A percentile compares a stretch with the other conserved stretches of the same genome.
phyloP scores from a whole-genome alignment of 2,888 invertebrate genomes.

The Chironomus riparius region DNA sequence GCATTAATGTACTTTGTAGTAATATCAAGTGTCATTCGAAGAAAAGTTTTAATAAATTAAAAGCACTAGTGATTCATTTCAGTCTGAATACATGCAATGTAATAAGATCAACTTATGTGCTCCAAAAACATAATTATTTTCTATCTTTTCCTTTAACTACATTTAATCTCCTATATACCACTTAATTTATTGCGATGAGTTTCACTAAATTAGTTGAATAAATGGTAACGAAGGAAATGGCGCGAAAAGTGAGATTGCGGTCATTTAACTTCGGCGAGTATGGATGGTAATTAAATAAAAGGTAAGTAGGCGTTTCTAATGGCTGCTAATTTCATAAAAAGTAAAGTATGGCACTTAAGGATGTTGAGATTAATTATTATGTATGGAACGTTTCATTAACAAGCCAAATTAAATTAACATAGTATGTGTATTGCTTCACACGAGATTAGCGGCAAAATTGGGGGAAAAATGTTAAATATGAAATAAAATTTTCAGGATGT shows the following conservation, averaged over 20 bases:
- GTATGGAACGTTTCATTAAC: constrained; percentile 19
- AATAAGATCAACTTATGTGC: no score
- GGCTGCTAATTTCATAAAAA: constrained; percentile 7
- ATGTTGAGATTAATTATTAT: constrained; percentile 13
- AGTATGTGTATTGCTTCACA: no score
- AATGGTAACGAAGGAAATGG: constrained; percentile 19
- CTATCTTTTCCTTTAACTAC: no score
- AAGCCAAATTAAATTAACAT: constrained; percentile 19
- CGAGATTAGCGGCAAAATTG: no score
- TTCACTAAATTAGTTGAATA: constrained; percentile 13
- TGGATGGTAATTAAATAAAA: background rate
- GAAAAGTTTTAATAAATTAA: no score
- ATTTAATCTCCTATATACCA: background rate
- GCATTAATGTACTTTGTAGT: no score
- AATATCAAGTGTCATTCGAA: no score
- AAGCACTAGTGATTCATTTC: no score
- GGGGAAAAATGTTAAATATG: no score
- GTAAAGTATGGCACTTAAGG: constrained; percentile 14
- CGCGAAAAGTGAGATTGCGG: constrained; percentile 13
- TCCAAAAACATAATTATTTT: no score
- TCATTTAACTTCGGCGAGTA: constrained; percentile 17
- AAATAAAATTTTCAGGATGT: no score
- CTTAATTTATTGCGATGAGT: background rate
- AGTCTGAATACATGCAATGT: no score
- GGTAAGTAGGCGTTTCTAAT: constrained; percentile 23